Percentiles rank a stretch among this genome's conserved stretches.
Evolutionary conservation across 1,140 invertebrate species (phyloP).

Genomic region (Drosophila nigrodunni): DNA sequence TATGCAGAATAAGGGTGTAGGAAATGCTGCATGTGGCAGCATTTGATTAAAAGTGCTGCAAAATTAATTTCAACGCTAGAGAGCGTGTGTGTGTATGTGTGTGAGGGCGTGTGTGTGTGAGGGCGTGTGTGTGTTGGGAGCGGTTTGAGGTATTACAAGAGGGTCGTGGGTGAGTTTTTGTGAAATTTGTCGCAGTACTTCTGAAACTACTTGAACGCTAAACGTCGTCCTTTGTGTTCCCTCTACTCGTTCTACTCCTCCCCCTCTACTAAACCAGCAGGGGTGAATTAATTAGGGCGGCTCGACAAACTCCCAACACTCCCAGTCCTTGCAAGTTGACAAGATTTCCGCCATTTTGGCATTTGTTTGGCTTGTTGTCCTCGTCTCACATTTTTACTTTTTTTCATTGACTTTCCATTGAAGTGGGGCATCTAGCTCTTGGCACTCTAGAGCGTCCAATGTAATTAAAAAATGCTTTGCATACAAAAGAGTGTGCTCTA

Average conservation of each 20-base stretch:
- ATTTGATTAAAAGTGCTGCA: constrained; percentile 82
- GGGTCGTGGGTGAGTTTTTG: constrained; percentile 41
- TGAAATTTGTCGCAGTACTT: constrained; percentile 70
- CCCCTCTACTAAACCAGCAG: not conserved
- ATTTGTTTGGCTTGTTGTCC: constrained; percentile 60
- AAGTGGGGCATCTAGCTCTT: constrained; percentile 15
- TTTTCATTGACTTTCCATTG: not conserved
- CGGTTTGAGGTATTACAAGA: not conserved
- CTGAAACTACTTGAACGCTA: constrained; percentile 63
- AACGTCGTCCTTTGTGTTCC: constrained; percentile 69
- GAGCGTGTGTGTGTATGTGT: not conserved
- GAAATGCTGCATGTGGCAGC: constrained; percentile 72
- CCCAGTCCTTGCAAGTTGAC: constrained; percentile 12
- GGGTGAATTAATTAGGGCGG: constrained; percentile 78
- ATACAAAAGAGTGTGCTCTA: constrained; percentile 10
- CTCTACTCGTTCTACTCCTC: not conserved
- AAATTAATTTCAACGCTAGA: constrained; percentile 68
- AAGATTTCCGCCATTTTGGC: constrained; percentile 75
- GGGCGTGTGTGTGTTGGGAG: not conserved
- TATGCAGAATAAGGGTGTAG: not conserved
- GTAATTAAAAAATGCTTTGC: constrained; percentile 48
- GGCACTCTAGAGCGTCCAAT: constrained; percentile 6
- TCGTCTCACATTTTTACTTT: not conserved
- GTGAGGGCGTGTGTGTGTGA: not conserved
- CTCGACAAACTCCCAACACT: constrained; percentile 33